Base-by-base conservation (phyloP, 1,140 invertebrate species). In the Cataglyphis hispanica region DNA sequence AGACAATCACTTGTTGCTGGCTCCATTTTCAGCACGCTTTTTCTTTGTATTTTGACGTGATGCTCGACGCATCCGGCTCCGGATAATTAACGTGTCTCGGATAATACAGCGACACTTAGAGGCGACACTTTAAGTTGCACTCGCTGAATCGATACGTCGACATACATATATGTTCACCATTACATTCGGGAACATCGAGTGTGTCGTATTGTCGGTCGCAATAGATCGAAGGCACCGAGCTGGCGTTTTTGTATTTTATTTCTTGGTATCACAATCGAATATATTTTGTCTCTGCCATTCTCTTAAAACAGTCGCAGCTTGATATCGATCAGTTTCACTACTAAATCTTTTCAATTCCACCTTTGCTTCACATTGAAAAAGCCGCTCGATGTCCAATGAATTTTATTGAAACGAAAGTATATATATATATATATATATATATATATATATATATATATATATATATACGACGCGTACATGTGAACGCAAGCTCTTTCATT, bases 1-100 rank as follows among this genome's bases (percentile, higher is more conserved):
- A 27, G 46, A 50, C 27, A 37, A 5, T 87, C 80, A 72, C 87
- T 85, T 85, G 86, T 88, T 88, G 86, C 86, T 72, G 46, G 34
- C 1, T 11, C 56, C 10, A 37, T 72, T 4, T 4, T 50, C 25
- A 19, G 25, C 16, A 19, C 40, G 25, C 72, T 40, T 84, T 58
- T 53, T 34, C 16, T 27, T n/a, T 13, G 10, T 56, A 46, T 63
- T 67, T 75, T 7, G 25, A 50, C 34, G 40, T 31, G 31, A 13
- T n/a, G 27, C 46, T 43, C n/a, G 19, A 6, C 46, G 19, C 19
- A 3, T 25, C 2, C 10, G 60, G 11, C 53, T 50, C 66, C 66
- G 43, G 67, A 72, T 83, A 83, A 83, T 74, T 83, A 83, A 53
- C 67, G 67, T 46, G 13, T 56, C 61, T 61, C 40, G 13, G 58